phyloP scores from a whole-genome alignment of 2,113 vertebrate genomes.

The Oryzias melastigma region DNA sequence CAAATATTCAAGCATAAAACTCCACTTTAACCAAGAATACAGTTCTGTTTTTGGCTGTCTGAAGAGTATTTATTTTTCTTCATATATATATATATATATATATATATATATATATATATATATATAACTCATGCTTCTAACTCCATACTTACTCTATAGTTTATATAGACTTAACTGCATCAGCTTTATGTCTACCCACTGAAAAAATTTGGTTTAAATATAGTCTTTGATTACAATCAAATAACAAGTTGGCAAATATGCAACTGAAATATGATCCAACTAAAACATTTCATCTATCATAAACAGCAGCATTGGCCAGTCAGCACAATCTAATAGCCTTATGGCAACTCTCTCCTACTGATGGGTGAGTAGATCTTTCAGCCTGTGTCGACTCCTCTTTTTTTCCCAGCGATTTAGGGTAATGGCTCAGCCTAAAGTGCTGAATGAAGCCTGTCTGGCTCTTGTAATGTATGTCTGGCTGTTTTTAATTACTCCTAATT shows the following conservation, averaged over 20 bases:
- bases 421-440: conserved; percentile 41
- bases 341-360: conserved; percentile 9
- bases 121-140: no score
- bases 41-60: no score
- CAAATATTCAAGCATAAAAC: neutral
- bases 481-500: no score
- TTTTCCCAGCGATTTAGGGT: conserved; percentile 13
- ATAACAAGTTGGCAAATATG: no score
- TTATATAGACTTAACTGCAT: neutral
- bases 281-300: neutral
- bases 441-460: conserved; percentile 21
- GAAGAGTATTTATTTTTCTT: no score
- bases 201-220: no score
- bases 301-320: conserved; percentile 3
- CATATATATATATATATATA: no score
- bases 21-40: no score
- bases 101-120: no score
- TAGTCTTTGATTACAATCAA: no score
- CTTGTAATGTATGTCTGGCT: neutral
- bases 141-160: neutral
- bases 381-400: conserved; percentile 20
- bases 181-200: no score
- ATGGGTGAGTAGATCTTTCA: conserved; percentile 51
- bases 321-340: conserved; percentile 11
- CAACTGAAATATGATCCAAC: no score